Base-by-base conservation (phyloP, 2,113 vertebrate genomes). In the Calyptomena viridis region DNA sequence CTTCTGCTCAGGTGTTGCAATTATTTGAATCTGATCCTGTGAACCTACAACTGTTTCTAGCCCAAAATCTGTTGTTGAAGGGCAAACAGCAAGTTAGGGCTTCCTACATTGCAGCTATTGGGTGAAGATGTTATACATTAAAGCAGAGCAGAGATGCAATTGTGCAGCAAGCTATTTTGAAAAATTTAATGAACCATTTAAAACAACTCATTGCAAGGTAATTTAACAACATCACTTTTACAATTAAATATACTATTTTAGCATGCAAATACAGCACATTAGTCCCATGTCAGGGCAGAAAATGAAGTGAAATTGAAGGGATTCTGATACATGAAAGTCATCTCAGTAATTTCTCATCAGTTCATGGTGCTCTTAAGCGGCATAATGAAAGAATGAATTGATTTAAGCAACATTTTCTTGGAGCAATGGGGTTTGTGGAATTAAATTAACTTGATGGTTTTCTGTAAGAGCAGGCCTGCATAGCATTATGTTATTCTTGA, bases 161-260 rank as follows among this genome's bases (percentile, higher is more conserved):
- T 42, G 9, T 95, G 92, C 91, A 97, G 79, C 77, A 96, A 96
- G 91, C 84, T 91, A 93, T 97, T 97, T 97, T 78, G 91, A 97
- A 97, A 97, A 96, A 67, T 94, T 96, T 97, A 98, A 98, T 97
- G 97, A 98, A 95, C 91, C 95, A 2, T 97, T 97, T 97, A 97
- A 98, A 98, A 98, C 98, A 98, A 98, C 96, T 97, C 96, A 96
- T 97, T 97, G 97, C 95, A 97, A 97, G 92, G 96, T 98, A 97
- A 98, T 98, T 98, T 98, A 97, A 92, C 94, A 95, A 84, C 95
- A 95, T 72, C 91, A 96, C 84, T 97, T 97, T 97, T 96, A 98
- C 96, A 98, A 98, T 97, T 98, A 98, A 98, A 97, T 96, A 95
- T 95, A 97, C 88, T 97, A 90, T 95, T 97, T 97, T 90, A 95